Evolutionary conservation across 2,888 invertebrate species (phyloP), one percentile per base, ranked within the genome.

Genomic region (Lydus trimaculatus): DNA sequence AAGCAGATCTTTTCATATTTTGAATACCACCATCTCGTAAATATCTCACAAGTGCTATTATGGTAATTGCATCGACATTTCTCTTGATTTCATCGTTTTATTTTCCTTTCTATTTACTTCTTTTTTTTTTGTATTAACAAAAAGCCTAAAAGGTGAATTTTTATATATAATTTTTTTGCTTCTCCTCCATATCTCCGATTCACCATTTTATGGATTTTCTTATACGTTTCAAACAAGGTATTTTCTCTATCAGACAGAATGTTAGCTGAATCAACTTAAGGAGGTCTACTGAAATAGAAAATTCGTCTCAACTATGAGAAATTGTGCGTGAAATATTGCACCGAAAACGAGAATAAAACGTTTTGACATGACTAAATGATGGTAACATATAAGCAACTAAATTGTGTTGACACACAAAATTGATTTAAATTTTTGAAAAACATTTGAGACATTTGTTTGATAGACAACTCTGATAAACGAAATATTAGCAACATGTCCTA

Each of bases 391-490:
- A 17, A n/a, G 17, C 17, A 43, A 17, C 43, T n/a, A n/a, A n/a
- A n/a, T n/a, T n/a, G n/a, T n/a, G n/a, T n/a, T n/a, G n/a, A n/a
- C n/a, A n/a, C n/a, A n/a, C n/a, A n/a, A n/a, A n/a, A n/a, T n/a
- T n/a, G n/a, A n/a, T n/a, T n/a, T n/a, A n/a, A n/a, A n/a, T n/a
- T n/a, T n/a, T n/a, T n/a, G n/a, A n/a, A n/a, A n/a, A n/a, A n/a
- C n/a, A n/a, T n/a, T n/a, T n/a, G n/a, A n/a, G n/a, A n/a, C n/a
- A n/a, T n/a, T n/a, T n/a, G n/a, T n/a, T 31, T 66, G 66, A 66
- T 66, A 52, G 66, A 66, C 63, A 66, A 20, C 59, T 61, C 58
- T 66, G 58, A 66, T 66, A 59, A 39, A 58, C 43, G 63, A 66
- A 52, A 63, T 59, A 61, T 61, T 56, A 61, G 61, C 48, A 56